Conservation (phyloP, 2,113 vertebrate genomes). For the Nycticorax nycticorax region DNA sequence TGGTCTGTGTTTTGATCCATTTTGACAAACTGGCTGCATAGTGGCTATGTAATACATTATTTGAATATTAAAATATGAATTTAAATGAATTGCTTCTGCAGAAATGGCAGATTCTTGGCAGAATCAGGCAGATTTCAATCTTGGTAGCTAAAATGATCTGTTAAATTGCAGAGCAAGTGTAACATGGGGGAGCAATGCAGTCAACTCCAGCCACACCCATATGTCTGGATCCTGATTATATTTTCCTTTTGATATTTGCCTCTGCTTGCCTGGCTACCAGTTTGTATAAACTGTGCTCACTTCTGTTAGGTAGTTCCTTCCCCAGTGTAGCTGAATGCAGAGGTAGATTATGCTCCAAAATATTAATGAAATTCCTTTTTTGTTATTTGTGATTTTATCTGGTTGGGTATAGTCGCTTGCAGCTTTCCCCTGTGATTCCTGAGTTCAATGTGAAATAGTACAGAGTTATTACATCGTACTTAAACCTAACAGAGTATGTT, state of each 20-base stretch:
- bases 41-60: neutral
- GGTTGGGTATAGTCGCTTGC: neutral
- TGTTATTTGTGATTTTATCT: neutral
- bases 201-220: neutral
- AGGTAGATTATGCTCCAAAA: neutral
- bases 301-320: neutral
- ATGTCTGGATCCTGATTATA: neutral
- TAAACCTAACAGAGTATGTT: neutral
- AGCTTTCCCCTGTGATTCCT: neutral
- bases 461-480: neutral
- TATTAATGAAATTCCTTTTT: neutral
- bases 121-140: neutral
- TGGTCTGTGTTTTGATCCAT: neutral
- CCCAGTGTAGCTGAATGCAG: neutral
- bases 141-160: neutral
- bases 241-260: neutral
- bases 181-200: neutral
- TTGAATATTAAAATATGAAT: neutral
- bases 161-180: neutral
- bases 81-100: neutral
- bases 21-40: neutral
- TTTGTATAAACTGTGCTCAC: neutral
- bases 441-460: neutral
- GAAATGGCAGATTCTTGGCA: slow-evolving; percentile 1
- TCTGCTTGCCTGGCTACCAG: neutral